Conservation (phyloP, 2,113 vertebrate genomes). For the Chloropsis hardwickii region DNA sequence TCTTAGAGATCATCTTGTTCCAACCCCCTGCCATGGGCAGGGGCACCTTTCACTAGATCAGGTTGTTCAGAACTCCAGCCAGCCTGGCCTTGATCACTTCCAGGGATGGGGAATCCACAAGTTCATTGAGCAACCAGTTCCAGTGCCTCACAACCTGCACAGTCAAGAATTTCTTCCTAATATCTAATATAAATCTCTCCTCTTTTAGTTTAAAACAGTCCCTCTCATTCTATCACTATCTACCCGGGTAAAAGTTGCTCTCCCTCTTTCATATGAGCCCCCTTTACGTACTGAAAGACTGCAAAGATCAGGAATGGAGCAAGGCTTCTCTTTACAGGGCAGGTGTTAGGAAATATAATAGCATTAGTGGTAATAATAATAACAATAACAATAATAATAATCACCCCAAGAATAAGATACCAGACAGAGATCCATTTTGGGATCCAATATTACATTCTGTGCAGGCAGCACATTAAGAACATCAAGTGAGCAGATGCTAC, state of each 20-base stretch:
- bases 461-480: neutral
- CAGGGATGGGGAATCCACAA: neutral
- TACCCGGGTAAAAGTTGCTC: neutral
- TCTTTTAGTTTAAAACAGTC: neutral
- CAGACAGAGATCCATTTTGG: neutral
- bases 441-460: neutral
- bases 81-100: neutral
- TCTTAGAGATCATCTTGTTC: neutral
- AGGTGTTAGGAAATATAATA: neutral
- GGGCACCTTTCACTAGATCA: neutral
- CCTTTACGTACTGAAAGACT: too few species aligned
- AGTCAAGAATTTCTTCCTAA: neutral
- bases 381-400: too few species aligned
- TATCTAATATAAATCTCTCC: neutral
- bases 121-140: neutral
- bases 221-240: neutral
- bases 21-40: neutral
- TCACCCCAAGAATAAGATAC: neutral
- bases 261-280: neutral
- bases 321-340: neutral
- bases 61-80: neutral
- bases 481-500: neutral
- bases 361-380: accelerated
- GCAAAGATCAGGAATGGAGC: neutral
- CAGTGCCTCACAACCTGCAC: neutral